Percentiles rank a stretch among this genome's conserved stretches.
Conservation (phyloP, 2,888 invertebrate species). For the Drosophila ezoana region DNA sequence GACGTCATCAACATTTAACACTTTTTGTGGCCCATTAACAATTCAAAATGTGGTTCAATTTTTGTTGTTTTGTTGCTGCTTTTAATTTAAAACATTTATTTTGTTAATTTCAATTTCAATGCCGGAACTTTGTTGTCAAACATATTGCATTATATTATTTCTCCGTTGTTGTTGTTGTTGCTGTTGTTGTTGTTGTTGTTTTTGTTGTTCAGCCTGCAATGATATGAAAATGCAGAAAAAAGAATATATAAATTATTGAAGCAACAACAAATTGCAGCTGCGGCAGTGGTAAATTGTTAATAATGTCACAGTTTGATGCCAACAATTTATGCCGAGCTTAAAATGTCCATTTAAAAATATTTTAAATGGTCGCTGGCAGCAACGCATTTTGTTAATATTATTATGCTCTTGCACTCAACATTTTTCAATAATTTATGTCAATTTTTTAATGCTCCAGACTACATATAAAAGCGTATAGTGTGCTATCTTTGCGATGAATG, state of each 20-base stretch:
- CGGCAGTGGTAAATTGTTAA: conserved; percentile 65
- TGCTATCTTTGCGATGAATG: not conserved
- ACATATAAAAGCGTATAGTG: conserved; percentile 16
- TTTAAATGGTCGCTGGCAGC: not conserved
- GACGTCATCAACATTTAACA: conserved; percentile 71
- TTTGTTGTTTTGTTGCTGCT: conserved; percentile 21
- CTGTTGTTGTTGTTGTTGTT: conserved; percentile 17
- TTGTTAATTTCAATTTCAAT: conserved; percentile 57
- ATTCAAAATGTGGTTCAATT: conserved; percentile 57
- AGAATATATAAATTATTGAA: conserved; percentile 53
- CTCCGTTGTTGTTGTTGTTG: conserved; percentile 22
- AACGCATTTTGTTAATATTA: conserved; percentile 11
- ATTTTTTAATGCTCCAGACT: conserved; percentile 62
- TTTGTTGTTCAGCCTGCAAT: conserved; percentile 53
- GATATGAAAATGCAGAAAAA: conserved; percentile 46
- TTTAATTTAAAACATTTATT: conserved; percentile 53
- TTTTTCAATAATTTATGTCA: conserved; percentile 72
- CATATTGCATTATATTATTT: conserved; percentile 60
- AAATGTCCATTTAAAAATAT: conserved; percentile 54
- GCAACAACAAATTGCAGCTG: conserved; percentile 45
- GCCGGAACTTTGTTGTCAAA: conserved; percentile 75
- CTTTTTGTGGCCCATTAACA: conserved; percentile 66
- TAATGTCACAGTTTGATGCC: conserved; percentile 60
- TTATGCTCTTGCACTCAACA: conserved; percentile 37
- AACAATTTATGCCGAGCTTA: conserved; percentile 69